Percentiles rank a stretch among this genome's conserved stretches.
phyloP scores from a whole-genome alignment of 2,113 vertebrate species.

The Brachirus orientalis region DNA sequence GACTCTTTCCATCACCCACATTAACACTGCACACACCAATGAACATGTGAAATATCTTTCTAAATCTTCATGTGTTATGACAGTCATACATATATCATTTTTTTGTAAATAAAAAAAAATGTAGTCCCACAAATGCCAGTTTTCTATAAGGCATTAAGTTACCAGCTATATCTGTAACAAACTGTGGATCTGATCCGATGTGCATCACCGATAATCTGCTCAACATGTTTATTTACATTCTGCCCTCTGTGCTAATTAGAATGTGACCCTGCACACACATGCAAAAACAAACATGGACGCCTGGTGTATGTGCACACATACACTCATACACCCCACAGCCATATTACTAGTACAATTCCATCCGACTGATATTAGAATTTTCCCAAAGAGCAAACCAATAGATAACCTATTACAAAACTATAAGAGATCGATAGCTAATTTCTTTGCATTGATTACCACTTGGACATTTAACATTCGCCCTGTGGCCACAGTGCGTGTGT shows the following conservation, averaged over 20 bases:
- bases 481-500: slow-evolving; percentile 84
- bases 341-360: slow-evolving; percentile 85
- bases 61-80: too few relatives aligned
- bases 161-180: slow-evolving; percentile 52
- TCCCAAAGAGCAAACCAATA: slow-evolving; percentile 96
- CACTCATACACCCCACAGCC: slow-evolving; percentile 54
- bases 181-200: slow-evolving; percentile 52
- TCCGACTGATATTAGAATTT: slow-evolving; percentile 91
- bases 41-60: too few relatives aligned
- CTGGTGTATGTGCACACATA: slow-evolving; percentile 21
- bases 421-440: slow-evolving; percentile 98
- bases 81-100: not conserved
- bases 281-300: slow-evolving; percentile 30
- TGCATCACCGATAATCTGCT: slow-evolving; percentile 66
- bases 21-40: too few relatives aligned
- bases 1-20: too few relatives aligned
- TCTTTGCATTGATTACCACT: slow-evolving; percentile 94
- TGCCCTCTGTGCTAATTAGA: slow-evolving; percentile 90
- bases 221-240: slow-evolving; percentile 79
- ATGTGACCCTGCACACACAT: slow-evolving; percentile 73
- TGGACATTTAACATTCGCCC: slow-evolving; percentile 91
- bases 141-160: slow-evolving; percentile 22
- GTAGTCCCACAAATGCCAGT: not conserved
- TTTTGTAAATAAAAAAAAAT: not conserved
- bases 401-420: slow-evolving; percentile 93